Evolutionary conservation across 1,140 invertebrate genomes (phyloP), one percentile per base, ranked within the genome.

Genomic region (Drosophila gunungcola): DNA sequence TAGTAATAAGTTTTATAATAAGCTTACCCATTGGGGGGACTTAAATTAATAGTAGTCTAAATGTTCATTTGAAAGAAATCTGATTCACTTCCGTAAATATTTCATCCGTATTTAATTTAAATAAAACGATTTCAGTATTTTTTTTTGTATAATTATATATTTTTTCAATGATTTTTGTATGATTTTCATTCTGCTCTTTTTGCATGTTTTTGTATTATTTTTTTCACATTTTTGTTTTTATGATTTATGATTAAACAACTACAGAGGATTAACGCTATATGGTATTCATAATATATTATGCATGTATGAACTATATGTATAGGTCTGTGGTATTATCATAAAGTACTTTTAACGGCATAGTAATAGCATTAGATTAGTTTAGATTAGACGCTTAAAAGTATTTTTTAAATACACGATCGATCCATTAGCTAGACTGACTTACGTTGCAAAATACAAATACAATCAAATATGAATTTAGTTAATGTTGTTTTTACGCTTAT

Each of bases 261-360:
- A 89, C 84, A 74, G 80, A 88, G 77, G 80, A 89, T 89, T 89
- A 89, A 89, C 84, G 78, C 84, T 89, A 89, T 84, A 84, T 89
- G 84, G 77, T 89, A 75, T 42, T 83, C 58, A 58, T 79, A 83
- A 13, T 65, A 75, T 75, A 45, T 53, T 78, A 88, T 88, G 76
- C 64, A 80, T 83, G 61, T 89, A 84, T 80, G 72, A 78, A 70
- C 86, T 78, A 70, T 78, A 52, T 78, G 65, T 78, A 70, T 77
- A 77, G 64, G 52, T 78, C 53, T 78, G 60, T 64, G 72, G 52
- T 74, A 74, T 74, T 74, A 74, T 54, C 78, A 49, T 83, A 83
- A 69, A 76, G 83, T 88, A 79, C 74, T 88, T 63, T 79, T 86
- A 86, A 86, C 82, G 83, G 79, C 72, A 82, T 86, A 83, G 65